Base-by-base conservation (phyloP, 2,888 invertebrate species). In the Eupithecia inturbata region DNA sequence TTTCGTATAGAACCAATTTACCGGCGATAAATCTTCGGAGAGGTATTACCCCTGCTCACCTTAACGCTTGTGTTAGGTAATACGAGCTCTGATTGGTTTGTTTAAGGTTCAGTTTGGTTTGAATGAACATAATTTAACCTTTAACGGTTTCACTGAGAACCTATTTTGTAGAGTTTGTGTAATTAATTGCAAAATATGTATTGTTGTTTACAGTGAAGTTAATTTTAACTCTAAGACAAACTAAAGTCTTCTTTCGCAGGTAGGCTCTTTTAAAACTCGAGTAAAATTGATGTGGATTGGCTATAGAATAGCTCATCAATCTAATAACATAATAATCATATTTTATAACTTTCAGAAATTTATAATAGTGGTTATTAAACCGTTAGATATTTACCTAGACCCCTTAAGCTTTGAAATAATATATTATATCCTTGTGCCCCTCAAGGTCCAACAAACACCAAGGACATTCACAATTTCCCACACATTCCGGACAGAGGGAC, bases 1-100 rank as follows among this genome's bases (percentile, higher is more conserved):
- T 79, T 77, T 82, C 75, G 78, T 76, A 80, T 86, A 79, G 82
- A 77, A 79, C 79, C 80, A 82, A 85, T 86, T 84, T 83, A 75
- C 80, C 67, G 77, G 78, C 80, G 76, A 82, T 86, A 85, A 83
- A 84, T 85, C 72, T 70, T 66, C 68, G 72, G 41, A 67, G 74
- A 73, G 68, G 76, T 78, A 77, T 78, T 75, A 74, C 66, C 66
- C 39, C 26, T 14, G 22, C 26, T 36, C 36, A 66, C 66, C 66
- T 26, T 66, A 39, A 19, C 33, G 36, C 33, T 64, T 22, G 39
- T 36, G 66, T 66, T 39, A 22, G 36, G 39, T 41, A 60, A 60
- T 41, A 36, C 31, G 68, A 31, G 22, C 41, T 19, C 28, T 49
- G 31, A 31, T 45, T 19, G 28, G 67, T 49, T 67, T 26, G 45